Conservation (phyloP, 2,797 vertebrate genomes). For the Oreochromis grahami region DNA sequence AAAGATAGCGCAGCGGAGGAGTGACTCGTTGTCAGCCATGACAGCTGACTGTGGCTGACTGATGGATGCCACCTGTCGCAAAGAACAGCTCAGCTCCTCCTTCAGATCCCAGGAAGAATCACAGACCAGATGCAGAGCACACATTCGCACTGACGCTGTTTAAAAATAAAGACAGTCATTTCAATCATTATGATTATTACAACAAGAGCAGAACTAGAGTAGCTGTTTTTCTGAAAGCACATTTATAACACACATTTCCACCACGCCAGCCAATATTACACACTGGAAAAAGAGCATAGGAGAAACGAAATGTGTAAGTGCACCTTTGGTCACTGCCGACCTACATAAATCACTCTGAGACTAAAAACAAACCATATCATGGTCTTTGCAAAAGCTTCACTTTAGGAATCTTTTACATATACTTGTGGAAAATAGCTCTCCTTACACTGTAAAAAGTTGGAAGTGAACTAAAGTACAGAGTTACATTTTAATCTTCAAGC, state of each 20-base stretch:
- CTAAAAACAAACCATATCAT: neutral
- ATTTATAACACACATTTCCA: neutral
- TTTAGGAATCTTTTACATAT: neutral
- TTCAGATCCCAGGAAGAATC: slow-evolving; percentile 67
- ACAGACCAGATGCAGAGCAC: slow-evolving; percentile 68
- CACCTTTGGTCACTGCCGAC: neutral
- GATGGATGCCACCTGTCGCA: slow-evolving; percentile 35
- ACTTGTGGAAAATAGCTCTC: neutral
- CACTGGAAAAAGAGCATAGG: neutral
- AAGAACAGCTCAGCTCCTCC: slow-evolving; percentile 65
- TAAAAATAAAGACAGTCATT: neutral
- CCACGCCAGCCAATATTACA: neutral
- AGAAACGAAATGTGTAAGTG: rapidly evolving
- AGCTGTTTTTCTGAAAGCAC: neutral
- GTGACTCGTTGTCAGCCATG: neutral
- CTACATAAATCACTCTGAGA: neutral
- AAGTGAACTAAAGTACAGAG: neutral
- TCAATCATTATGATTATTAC: neutral
- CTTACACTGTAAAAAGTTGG: neutral
- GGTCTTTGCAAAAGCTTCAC: neutral
- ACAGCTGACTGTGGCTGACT: neutral
- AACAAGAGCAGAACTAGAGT: neutral
- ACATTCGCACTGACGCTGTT: slow-evolving; percentile 56
- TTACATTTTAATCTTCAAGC: neutral
- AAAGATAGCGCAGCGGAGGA: slow-evolving; percentile 63